Conservation (phyloP, 2,797 vertebrate genomes). For the Sebastes taczanowskii region DNA sequence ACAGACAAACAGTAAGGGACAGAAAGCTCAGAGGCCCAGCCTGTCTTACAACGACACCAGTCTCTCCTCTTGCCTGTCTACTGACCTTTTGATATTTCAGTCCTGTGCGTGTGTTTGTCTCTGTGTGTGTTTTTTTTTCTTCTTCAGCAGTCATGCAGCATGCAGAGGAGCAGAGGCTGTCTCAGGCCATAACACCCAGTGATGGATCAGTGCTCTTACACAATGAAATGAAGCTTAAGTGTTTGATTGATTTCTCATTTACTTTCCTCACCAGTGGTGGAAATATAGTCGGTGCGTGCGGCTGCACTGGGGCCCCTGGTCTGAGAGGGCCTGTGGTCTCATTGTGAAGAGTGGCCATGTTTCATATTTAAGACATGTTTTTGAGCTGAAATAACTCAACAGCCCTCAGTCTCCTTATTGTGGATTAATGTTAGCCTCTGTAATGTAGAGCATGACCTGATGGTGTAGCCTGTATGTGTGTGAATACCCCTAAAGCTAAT, state of each 20-base stretch:
- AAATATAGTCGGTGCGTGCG: constrained; percentile 25
- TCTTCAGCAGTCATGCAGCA: constrained; percentile 28
- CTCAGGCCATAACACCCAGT: constrained; percentile 55
- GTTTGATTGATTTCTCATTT: constrained; percentile 71
- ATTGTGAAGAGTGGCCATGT: constrained; percentile 24
- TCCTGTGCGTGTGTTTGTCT: constrained; percentile 22
- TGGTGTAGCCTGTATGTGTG: not conserved
- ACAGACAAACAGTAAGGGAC: constrained; percentile 55
- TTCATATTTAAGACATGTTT: constrained; percentile 31
- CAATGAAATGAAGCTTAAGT: constrained; percentile 72
- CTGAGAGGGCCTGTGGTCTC: constrained; percentile 9
- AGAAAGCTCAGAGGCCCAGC: constrained; percentile 48
- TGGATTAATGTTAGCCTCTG: constrained; percentile 20
- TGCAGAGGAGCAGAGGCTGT: constrained; percentile 49
- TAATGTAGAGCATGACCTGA: constrained; percentile 13
- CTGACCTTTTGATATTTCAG: constrained; percentile 78
- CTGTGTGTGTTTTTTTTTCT: constrained; percentile 15
- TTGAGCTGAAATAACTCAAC: constrained; percentile 29
- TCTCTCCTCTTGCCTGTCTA: constrained; percentile 48
- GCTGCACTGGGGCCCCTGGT: not conserved
- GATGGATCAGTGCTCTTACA: constrained; percentile 73
- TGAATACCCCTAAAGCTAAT: not conserved
- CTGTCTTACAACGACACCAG: constrained; percentile 55
- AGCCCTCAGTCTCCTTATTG: constrained; percentile 12
- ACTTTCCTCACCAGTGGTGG: constrained; percentile 51